Evolutionary conservation across 1,140 invertebrate genomes (phyloP), one percentile per base, ranked within the genome.

Genomic region (Zeugodacus cucurbitae): DNA sequence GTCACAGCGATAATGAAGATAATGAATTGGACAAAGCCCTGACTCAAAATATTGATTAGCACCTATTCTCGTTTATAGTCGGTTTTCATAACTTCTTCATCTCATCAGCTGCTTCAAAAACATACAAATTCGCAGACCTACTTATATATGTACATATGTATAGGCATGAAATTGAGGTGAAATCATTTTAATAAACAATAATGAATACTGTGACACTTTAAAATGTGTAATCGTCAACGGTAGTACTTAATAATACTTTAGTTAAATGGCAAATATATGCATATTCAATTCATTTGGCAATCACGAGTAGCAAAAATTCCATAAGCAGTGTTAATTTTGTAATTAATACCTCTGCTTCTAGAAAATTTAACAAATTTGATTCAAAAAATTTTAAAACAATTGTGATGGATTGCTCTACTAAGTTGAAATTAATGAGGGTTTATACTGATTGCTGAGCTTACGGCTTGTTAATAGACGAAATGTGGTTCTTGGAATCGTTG

Each of bases 1-100:
- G 64, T 67, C 64, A 32, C 64, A 67, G 64, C 29, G 32, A 67
- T 67, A 67, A 67, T 67, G 29, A 67, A 67, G 64, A 67, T 67
- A 67, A 67, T 67, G 34, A 67, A 67, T 67, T 67, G 62, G 62
- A 14, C 62, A 67, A 67, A 67, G 62, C 29, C 26, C 26, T 67
- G 32, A 17, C 32, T 67, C 26, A 67, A 67, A 67, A 67, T 67
- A 67, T 67, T 67, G 64, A 67, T 67, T 67, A 67, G 11, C 29
- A 29, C 64, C 29, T 32, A 34, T 67, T 8, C 26, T 67, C 26
- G 32, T 67, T 67, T 17, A 34, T 14, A 5, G 3, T 64, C 22
- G 22, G 26, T 67, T 67, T 67, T 32, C 29, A 34, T 26, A 67
- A 67, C 26, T 17, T 32, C 26, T 67, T 34, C 34, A 17, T 4